Evolutionary conservation across 2,113 vertebrate genomes (phyloP).

Genomic region (Erinaceus europaeus): DNA sequence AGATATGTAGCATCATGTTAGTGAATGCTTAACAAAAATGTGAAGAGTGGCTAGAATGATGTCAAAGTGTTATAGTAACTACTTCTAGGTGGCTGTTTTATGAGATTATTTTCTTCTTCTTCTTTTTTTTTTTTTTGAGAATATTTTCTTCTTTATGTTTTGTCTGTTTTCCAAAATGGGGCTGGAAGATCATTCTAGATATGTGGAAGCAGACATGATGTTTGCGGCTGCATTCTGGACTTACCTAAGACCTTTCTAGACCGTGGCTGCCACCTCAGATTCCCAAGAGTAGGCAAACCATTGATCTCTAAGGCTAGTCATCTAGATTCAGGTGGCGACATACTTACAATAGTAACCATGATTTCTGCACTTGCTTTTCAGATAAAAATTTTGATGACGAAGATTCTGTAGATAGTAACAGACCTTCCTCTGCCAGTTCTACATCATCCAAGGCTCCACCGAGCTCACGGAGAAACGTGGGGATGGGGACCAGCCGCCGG

Average conservation of each 20-base stretch:
- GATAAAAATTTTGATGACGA: conserved; percentile 99
- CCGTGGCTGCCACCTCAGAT: not conserved
- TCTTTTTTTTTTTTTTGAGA: no score
- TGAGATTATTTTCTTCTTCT: not conserved
- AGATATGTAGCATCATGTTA: not conserved
- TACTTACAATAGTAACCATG: not conserved
- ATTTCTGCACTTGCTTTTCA: conserved; percentile 72
- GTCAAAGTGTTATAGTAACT: not conserved
- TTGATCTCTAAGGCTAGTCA: not conserved
- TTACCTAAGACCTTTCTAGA: not conserved
- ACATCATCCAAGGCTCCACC: conserved; percentile 91
- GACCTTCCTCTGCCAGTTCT: conserved; percentile 95
- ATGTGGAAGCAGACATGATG: not conserved
- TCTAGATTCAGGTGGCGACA: not conserved
- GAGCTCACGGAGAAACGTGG: conserved; percentile 84
- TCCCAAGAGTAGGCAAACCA: not conserved
- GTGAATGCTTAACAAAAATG: not conserved
- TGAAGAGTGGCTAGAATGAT: not conserved
- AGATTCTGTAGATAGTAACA: conserved; percentile 96
- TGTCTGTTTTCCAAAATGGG: not conserved
- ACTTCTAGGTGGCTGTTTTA: not conserved
- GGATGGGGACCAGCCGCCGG: conserved; percentile 87
- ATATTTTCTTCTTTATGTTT: not conserved
- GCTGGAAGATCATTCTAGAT: not conserved
- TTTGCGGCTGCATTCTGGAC: not conserved